Conservation (phyloP, 2,888 invertebrate genomes). For the Polia nebulosa region DNA sequence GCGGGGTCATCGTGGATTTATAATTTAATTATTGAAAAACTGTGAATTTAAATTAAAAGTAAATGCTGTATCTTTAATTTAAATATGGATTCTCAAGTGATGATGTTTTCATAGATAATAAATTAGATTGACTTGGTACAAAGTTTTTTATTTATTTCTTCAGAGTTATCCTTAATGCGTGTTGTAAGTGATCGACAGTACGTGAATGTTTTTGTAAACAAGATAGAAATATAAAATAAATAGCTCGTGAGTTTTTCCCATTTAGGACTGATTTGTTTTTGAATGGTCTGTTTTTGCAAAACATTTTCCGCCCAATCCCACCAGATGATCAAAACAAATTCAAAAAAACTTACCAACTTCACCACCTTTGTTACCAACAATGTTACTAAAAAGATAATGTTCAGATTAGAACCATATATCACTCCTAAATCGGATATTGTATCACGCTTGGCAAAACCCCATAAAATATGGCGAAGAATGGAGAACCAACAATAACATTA, state of each 20-base stretch:
- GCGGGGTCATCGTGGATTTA: not conserved
- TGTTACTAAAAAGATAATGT: slow-evolving; percentile 49
- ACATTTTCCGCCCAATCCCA: not conserved
- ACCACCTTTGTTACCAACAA: slow-evolving; percentile 41
- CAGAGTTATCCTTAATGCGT: slow-evolving; percentile 13
- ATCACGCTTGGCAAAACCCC: slow-evolving; percentile 55
- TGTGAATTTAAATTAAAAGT: not conserved
- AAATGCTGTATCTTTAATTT: too few relatives aligned
- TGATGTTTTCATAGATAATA: not conserved
- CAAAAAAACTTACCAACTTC: slow-evolving; percentile 5
- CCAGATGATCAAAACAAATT: not conserved
- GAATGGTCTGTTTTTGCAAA: not conserved
- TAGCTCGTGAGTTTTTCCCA: not conserved
- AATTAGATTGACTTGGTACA: slow-evolving; percentile 1
- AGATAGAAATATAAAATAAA: not conserved
- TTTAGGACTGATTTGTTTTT: not conserved
- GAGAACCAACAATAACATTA: slow-evolving; percentile 59
- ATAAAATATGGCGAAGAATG: slow-evolving; percentile 56
- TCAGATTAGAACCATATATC: slow-evolving; percentile 53
- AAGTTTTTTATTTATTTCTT: not conserved
- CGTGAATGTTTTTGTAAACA: slow-evolving; percentile 17
- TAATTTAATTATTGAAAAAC: slow-evolving; percentile 1
- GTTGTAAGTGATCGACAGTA: slow-evolving; percentile 6
- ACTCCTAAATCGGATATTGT: slow-evolving; percentile 52
- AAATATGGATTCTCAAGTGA: not conserved